These are phyloP conservation scores for Ophthalmolycus amberensis DNA, from an alignment of 2,113 vertebrate genomes.

Conservation along the genomic window DNA sequence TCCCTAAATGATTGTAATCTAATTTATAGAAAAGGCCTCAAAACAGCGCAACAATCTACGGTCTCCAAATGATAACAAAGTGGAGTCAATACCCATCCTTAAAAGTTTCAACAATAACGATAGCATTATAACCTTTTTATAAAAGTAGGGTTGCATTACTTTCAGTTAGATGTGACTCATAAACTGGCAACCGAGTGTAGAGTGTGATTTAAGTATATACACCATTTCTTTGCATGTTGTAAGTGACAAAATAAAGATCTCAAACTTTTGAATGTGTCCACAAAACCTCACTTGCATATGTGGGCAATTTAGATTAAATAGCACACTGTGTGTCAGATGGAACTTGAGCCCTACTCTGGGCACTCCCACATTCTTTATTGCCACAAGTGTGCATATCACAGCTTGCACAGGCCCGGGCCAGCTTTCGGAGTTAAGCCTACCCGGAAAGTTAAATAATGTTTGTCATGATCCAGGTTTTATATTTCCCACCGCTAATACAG, in stretches of 20 bases:
- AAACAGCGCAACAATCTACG: not conserved
- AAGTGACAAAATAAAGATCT: slow-evolving; percentile 7
- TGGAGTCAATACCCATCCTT: not conserved
- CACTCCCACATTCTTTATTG: slow-evolving; percentile 77
- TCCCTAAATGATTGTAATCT: not conserved
- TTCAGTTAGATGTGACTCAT: slow-evolving; percentile 2
- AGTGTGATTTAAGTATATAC: not conserved
- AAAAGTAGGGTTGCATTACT: not conserved
- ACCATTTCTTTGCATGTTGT: not conserved
- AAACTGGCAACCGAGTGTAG: not conserved
- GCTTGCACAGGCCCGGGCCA: slow-evolving; percentile 60
- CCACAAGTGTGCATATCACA: slow-evolving; percentile 75
- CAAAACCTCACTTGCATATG: slow-evolving; percentile 35
- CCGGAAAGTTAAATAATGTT: slow-evolving; percentile 74
- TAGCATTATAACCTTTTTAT: not conserved
- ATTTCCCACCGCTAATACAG: slow-evolving; percentile 71
- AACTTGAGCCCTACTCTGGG: slow-evolving; percentile 49
- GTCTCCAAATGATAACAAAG: not conserved
- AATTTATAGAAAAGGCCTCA: not conserved
- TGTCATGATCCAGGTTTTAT: slow-evolving; percentile 69
- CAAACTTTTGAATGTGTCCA: not conserved
- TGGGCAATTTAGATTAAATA: slow-evolving; percentile 51
- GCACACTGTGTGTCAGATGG: slow-evolving; percentile 55
- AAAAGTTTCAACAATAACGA: not conserved
- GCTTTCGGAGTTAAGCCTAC: slow-evolving; percentile 63